Conservation (phyloP, 2,797 vertebrate species). For the Dallia pectoralis region DNA sequence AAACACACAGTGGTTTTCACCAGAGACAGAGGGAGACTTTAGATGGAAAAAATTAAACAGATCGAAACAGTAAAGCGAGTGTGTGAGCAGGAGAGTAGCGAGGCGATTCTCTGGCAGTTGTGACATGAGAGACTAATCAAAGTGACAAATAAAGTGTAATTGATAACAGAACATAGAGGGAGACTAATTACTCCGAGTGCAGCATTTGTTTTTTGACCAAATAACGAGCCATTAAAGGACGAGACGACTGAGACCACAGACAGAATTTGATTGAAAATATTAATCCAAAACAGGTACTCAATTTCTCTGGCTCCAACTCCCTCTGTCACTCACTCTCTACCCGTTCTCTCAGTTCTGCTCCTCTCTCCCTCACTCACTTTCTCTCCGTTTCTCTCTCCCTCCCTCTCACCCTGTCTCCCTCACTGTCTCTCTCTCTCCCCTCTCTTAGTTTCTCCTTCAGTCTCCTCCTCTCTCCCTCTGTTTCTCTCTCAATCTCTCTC, state of each 20-base stretch:
- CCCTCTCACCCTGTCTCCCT: too few relatives aligned
- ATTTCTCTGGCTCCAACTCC: neutral
- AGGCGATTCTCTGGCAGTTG: conserved; percentile 14
- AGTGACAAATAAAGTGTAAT: conserved; percentile 46
- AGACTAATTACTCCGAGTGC: conserved; percentile 51
- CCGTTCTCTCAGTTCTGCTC: too few relatives aligned
- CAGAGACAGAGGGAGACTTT: too few relatives aligned
- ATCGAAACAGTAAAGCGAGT: neutral
- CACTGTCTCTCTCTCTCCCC: too few relatives aligned
- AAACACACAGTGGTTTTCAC: too few relatives aligned
- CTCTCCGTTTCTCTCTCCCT: too few relatives aligned
- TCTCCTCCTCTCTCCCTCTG: too few relatives aligned
- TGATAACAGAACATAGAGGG: conserved; percentile 40
- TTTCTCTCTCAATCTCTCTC: too few relatives aligned
- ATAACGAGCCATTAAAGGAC: conserved; percentile 36
- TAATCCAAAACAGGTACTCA: conserved; percentile 19
- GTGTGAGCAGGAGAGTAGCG: neutral
- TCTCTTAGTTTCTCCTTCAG: too few relatives aligned
- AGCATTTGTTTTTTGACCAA: conserved; percentile 45
- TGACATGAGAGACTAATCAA: conserved; percentile 37
- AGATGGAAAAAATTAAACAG: too few relatives aligned
- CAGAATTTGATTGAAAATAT: conserved; percentile 27
- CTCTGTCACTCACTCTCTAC: neutral
- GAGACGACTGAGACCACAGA: conserved; percentile 1
- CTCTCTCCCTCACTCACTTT: too few relatives aligned